phyloP scores from a whole-genome alignment of 2,888 invertebrate genomes.

The Paralinhomoeus sp. region DNA sequence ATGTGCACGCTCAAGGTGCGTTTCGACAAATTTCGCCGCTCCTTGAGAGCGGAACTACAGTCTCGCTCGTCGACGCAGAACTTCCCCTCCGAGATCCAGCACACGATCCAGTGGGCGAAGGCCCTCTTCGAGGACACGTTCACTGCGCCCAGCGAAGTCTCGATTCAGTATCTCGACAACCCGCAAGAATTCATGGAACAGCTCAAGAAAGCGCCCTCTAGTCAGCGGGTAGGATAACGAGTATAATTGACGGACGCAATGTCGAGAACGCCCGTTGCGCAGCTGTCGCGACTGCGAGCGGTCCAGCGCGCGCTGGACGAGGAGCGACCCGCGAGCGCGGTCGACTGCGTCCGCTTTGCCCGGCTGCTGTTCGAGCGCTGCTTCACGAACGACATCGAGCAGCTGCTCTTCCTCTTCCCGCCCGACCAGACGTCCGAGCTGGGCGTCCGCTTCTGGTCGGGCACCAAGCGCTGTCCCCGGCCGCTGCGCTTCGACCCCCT shows the following conservation, averaged over 20 bases:
- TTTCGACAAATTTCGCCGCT: slow-evolving; percentile 76
- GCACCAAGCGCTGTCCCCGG: slow-evolving; percentile 77
- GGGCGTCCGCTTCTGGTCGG: slow-evolving; percentile 80
- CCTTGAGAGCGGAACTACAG: too few species aligned
- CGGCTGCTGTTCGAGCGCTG: slow-evolving; percentile 39
- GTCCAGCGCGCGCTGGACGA: slow-evolving; percentile 51
- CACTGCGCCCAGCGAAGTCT: slow-evolving; percentile 48
- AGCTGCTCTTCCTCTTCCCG: slow-evolving; percentile 85
- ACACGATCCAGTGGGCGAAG: slow-evolving; percentile 31
- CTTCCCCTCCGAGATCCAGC: slow-evolving; percentile 84
- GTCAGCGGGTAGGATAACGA: slow-evolving; percentile 17
- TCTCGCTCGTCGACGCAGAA: too few species aligned
- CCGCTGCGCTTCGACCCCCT: slow-evolving; percentile 40
- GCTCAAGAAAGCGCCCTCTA: slow-evolving; percentile 13
- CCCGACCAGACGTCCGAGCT: slow-evolving; percentile 46
- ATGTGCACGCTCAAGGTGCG: slow-evolving; percentile 90
- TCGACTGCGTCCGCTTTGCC: slow-evolving; percentile 71
- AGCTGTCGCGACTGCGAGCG: too few species aligned
- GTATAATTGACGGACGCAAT: too few species aligned
- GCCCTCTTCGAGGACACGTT: slow-evolving; percentile 71
- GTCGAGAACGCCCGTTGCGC: too few species aligned
- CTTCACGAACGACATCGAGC: slow-evolving; percentile 74
- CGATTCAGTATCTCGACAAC: slow-evolving; percentile 26
- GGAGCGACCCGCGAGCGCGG: slow-evolving; percentile 56
- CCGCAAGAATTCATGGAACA: slow-evolving; percentile 16